phyloP scores from a whole-genome alignment of 2,113 vertebrate genomes.

The Heteronetta atricapilla region DNA sequence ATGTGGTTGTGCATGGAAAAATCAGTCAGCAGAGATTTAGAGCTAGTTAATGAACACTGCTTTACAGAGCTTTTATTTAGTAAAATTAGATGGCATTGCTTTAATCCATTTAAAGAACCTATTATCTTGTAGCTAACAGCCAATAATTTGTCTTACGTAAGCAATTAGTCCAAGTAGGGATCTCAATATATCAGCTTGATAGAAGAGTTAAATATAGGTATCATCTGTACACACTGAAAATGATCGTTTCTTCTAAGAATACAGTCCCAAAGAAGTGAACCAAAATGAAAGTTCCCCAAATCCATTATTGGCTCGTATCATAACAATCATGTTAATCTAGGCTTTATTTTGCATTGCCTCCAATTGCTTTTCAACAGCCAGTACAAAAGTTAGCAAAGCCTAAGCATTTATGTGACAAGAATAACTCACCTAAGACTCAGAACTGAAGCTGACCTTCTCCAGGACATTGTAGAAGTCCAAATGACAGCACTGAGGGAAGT shows the following conservation, averaged over 20 bases:
- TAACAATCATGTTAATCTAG: background rate
- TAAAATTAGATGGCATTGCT: background rate
- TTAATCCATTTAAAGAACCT: background rate
- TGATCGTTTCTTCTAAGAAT: constrained; percentile 1
- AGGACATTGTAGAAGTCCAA: background rate
- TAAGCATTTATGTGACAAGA: constrained; percentile 21
- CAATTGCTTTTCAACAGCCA: constrained; percentile 18
- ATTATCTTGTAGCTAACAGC: background rate
- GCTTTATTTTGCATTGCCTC: constrained; percentile 5
- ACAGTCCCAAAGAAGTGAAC: background rate
- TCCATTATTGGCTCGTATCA: background rate
- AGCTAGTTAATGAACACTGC: background rate
- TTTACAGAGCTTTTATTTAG: constrained; percentile 9
- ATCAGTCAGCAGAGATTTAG: background rate
- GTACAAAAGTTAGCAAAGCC: constrained; percentile 21
- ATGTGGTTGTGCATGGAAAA: background rate
- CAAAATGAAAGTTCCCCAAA: constrained; percentile 17
- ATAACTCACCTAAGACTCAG: background rate
- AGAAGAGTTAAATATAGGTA: constrained; percentile 41
- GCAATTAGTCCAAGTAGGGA: background rate
- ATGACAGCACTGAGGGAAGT: background rate
- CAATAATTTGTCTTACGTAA: background rate
- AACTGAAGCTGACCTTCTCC: constrained; percentile 1
- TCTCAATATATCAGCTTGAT: background rate
- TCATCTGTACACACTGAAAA: background rate